These are phyloP conservation scores for Stigmatopora argus DNA, from an alignment of 2,113 vertebrate species.

Conservation along the genomic window DNA sequence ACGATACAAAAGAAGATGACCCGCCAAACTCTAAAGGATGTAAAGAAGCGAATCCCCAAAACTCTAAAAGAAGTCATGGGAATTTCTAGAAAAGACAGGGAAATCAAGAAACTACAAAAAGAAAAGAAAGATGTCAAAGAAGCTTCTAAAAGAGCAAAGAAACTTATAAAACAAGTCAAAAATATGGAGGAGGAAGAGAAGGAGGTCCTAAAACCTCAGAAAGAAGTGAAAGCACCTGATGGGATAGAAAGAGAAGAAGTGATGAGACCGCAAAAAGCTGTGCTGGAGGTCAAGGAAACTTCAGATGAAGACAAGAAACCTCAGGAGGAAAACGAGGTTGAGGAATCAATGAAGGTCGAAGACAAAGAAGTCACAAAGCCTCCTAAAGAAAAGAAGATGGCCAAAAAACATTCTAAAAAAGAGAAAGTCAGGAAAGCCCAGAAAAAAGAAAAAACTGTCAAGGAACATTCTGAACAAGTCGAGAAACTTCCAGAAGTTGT, in stretches of 20 bases:
- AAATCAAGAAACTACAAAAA: conserved; percentile 3
- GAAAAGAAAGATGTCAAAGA: conserved; percentile 10
- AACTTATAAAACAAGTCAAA: conserved; percentile 4
- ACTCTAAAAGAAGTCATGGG: conserved; percentile 3
- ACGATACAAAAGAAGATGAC: not conserved
- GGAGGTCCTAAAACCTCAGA: not conserved
- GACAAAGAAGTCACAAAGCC: not conserved
- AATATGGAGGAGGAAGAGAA: not conserved
- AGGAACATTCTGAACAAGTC: not conserved
- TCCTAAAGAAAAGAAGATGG: not conserved
- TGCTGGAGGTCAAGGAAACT: conserved; percentile 9
- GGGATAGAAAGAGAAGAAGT: not conserved
- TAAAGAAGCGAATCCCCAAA: not conserved
- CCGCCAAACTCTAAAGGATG: not conserved
- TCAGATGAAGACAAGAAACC: not conserved
- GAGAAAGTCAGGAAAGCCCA: conserved; percentile 1
- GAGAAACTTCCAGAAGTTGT: not conserved
- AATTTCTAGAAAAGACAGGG: conserved; percentile 2
- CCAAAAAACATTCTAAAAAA: not conserved
- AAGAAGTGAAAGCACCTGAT: not conserved
- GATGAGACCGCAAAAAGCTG: not conserved
- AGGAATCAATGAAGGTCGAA: not conserved
- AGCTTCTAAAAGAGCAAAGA: not conserved
- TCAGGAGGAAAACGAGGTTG: not conserved
- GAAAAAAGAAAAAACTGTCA: not conserved